Evolutionary conservation across 1,140 invertebrate species (phyloP), one percentile per base, ranked within the genome.

Genomic region (Ostrea denselamellosa): DNA sequence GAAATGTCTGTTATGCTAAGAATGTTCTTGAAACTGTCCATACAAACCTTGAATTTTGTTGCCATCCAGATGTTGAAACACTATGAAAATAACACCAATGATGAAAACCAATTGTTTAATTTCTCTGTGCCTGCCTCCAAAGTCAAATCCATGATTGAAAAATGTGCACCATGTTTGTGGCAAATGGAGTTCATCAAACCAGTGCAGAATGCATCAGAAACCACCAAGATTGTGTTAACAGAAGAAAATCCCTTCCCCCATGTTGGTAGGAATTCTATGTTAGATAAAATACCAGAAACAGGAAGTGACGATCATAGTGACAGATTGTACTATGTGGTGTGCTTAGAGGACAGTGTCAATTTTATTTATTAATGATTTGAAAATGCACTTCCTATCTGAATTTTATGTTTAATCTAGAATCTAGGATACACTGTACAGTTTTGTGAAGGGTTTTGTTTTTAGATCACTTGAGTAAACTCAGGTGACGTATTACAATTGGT

Each of bases 1-100:
- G 93, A 93, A 77, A 90, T 92, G 86, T 88, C 92, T 51, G 85
- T 91, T 3, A 90, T 93, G 88, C 83, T 93, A n/a, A 89, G 91
- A n/a, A 58, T 91, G 25, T 92, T 90, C 65, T 88, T 93, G 2
- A 88, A 91, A 14, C 87, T 92, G 0, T 89, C 92, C 10, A 53
- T 86, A 12, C 81, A 84, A 17, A 89, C 71, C 25, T 84, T 93
- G 17, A 90, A 88, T 82, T 68, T 83, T 51, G 51, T 88, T 53
- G 89, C 90, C 52, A 82, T 89, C 53, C 85, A 90, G 62, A 92
- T 92, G 90, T 83, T 93, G 65, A 85, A 90, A 5, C 87, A 93
- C 83, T 92, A 91, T 84, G 88, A 91, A 52, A 88, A 71, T 2
- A 89, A 92, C 58, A 17, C 53, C 8, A 19, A 91, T 9, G 58